Evolutionary conservation across 2,888 invertebrate species (phyloP).

Genomic region (Cryptus armator): DNA sequence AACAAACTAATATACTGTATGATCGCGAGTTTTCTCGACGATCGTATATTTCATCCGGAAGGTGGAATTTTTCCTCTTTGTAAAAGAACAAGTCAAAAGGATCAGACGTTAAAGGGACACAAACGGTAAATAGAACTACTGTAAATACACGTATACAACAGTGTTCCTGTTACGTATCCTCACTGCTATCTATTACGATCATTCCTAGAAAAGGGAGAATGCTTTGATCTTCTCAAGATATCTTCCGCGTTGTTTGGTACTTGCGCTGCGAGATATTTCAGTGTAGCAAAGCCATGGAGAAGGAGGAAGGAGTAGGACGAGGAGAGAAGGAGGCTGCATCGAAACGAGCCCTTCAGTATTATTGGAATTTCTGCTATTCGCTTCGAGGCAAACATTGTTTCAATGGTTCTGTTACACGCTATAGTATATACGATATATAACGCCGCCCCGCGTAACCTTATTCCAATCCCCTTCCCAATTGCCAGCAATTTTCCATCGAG

Average conservation of each 20-base stretch:
- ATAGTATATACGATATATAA: constrained; percentile 16
- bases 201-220: constrained; percentile 36
- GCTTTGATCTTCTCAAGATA: constrained; percentile 53
- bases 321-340: constrained; percentile 42
- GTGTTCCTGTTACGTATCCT: background rate
- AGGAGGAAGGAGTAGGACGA: background rate
- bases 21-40: constrained; percentile 25
- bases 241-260: constrained; percentile 58
- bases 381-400: constrained; percentile 29
- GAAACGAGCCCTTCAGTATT: constrained; percentile 31
- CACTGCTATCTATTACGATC: constrained; percentile 37
- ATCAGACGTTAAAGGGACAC: background rate
- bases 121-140: background rate
- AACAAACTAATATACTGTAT: constrained; percentile 34
- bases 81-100: constrained; percentile 5
- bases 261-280: constrained; percentile 23
- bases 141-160: background rate
- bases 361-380: constrained; percentile 57
- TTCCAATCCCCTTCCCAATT: background rate
- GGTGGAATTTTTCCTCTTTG: background rate
- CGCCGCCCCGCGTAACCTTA: background rate
- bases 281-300: background rate
- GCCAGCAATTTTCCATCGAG: background rate
- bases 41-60: constrained; percentile 25
- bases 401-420: background rate